phyloP scores from a whole-genome alignment of 2,113 vertebrate species.

The Muntiacus muntjak region DNA sequence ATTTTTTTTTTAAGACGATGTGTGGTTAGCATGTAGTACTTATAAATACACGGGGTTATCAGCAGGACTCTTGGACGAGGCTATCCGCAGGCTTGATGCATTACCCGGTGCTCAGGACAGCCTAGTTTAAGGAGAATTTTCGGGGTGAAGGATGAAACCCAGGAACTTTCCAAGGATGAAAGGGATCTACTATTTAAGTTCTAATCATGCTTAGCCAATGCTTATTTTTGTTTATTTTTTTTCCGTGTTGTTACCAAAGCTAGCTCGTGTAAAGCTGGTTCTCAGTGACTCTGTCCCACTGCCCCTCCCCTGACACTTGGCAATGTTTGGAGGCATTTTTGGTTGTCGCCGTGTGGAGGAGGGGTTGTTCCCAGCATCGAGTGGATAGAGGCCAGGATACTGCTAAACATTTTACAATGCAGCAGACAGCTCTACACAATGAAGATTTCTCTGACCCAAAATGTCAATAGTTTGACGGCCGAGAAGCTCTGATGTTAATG shows the following conservation, averaged over 20 bases:
- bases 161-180: neutral
- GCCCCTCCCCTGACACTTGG: neutral
- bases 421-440: neutral
- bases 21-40: neutral
- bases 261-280: neutral
- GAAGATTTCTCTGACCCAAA: neutral
- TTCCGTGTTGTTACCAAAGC: neutral
- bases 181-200: neutral
- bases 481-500: neutral
- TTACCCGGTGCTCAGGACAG: neutral
- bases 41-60: neutral
- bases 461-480: neutral
- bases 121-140: neutral
- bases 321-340: neutral
- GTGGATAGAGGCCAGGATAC: neutral
- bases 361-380: neutral
- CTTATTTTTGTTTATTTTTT: neutral
- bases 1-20: neutral
- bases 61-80: neutral
- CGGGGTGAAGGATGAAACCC: neutral
- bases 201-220: neutral
- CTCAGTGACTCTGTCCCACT: neutral
- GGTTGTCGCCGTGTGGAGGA: neutral
- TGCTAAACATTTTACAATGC: neutral
- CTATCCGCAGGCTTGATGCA: neutral